A percentile compares a stretch with the other conserved stretches of the same genome.
Conservation (phyloP, 2,888 invertebrate genomes). For the Alcis repandata region DNA sequence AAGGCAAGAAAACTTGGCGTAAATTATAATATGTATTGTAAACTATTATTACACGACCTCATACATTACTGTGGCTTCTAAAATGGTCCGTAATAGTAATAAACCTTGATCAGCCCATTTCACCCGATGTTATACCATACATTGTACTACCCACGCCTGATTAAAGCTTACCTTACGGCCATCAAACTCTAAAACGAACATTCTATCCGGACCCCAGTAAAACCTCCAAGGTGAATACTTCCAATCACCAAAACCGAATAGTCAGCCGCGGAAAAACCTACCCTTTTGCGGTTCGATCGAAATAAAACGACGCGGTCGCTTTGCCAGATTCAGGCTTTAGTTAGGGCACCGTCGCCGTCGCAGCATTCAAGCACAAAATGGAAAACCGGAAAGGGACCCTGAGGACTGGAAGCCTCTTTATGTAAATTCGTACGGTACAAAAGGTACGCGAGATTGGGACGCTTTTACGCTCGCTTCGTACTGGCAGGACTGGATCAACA, state of each 20-base stretch:
- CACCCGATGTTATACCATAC: conserved; percentile 15
- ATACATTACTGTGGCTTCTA: conserved; percentile 49
- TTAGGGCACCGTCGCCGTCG: conserved; percentile 63
- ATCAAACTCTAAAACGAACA: conserved; percentile 51
- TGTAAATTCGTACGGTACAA: conserved; percentile 80
- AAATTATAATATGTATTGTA: neutral
- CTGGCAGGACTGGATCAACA: conserved; percentile 61
- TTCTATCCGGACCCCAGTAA: conserved; percentile 59
- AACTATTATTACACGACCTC: neutral
- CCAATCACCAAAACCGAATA: conserved; percentile 59
- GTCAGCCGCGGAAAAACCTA: conserved; percentile 49
- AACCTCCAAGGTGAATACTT: conserved; percentile 50
- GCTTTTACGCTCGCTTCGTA: conserved; percentile 64
- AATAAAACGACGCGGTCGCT: conserved; percentile 72
- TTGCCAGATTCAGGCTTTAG: conserved; percentile 70
- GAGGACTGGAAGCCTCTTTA: conserved; percentile 80
- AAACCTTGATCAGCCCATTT: conserved; percentile 26
- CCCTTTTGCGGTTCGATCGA: conserved; percentile 65
- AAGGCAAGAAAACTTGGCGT: conserved; percentile 39
- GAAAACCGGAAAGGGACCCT: conserved; percentile 81
- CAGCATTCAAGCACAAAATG: conserved; percentile 81
- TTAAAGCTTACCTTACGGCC: conserved; percentile 60
- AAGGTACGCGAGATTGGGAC: conserved; percentile 80
- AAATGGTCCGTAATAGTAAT: conserved; percentile 12
- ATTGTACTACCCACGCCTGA: conserved; percentile 27